Evolutionary conservation across 30 jellyfish, hydroid and myxozoan species (phyloP), one percentile per base, ranked within the genome.

Genomic region (Catostylus mosaicus): DNA sequence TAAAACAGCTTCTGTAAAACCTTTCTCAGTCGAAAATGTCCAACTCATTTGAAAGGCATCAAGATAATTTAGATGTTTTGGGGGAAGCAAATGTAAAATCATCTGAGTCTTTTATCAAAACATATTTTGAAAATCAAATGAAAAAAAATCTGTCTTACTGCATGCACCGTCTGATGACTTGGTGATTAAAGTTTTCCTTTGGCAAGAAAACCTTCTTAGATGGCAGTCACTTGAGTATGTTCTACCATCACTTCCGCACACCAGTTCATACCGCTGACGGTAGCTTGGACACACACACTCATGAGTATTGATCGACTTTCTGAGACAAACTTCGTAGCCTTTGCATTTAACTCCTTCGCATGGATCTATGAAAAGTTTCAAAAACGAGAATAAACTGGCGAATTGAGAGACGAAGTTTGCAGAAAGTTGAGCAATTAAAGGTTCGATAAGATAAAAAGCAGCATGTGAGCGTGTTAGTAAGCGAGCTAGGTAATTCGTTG

Each of bases 201-300:
- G 93, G 83, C 98, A 91, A 11, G 94, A 33, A 31, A 52, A 59
- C 38, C 57, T 72, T 59, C 64, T 72, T 95, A 91, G 22, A 46
- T 79, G 75, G 69, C 98, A 91, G 14, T 48, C 80, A 62, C 83
- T 92, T 0, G 98, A 96, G 74, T 92, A 92, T 36, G 94, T 73
- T 59, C 86, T 29, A 18, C 80, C 88, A 67, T 92, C 92, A 71
- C 84, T 83, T 43, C 83, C 98, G 67, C 98, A 92, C 0, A 92
- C 84, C 57, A 90, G 81, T 9, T 75, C 16, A 46, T 91, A 91
- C 2, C 29, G 33, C 29, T 27, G 73, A 11, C 27, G 77, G 77
- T 91, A 78, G 45, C 65, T 62, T 26, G 84, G 87, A 36, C 96
- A 87, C 0, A 70, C n/a, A 30, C 96, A 87, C 20, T 67, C 77